Evolutionary conservation across 2,888 invertebrate genomes (phyloP), one percentile per base, ranked within the genome.

Genomic region (Archips xylosteana): DNA sequence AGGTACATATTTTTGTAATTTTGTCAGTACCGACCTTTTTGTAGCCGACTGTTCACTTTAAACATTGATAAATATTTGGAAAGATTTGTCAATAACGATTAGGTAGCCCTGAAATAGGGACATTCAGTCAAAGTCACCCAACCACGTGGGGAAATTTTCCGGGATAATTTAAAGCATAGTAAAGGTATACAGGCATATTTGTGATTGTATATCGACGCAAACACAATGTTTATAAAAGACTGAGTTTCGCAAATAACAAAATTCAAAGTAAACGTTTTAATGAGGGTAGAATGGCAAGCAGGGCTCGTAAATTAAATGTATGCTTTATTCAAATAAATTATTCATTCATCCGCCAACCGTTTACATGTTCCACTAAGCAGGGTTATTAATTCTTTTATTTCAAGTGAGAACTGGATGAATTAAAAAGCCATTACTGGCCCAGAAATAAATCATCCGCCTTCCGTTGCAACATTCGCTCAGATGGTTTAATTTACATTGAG

Each of bases 401-500:
- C 80, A 78, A 82, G 79, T 78, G 78, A 77, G 78, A 83, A 81
- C 82, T 79, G 79, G 82, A 83, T 81, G 81, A 87, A 87, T 87
- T 87, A 85, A 85, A 87, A 85, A 82, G 82, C 82, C 84, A 85
- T 87, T 87, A 86, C 81, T 77, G 81, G 77, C 81, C 78, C 80
- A 81, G 78, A 81, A 80, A 87, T 89, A 86, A 88, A 88, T 89
- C 85, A 87, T 85, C 83, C 79, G 78, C 82, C 78, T 83, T 82
- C 81, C 81, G 79, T 82, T 86, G 87, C 85, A 86, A 85, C 83
- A 83, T 82, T 84, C 81, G 82, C 78, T 83, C 82, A 81, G 84
- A 85, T 84, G 83, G 85, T 85, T 87, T 84, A 84, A 87, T 88
- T 88, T 86, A 88, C 85, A 88, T 86, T 79, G 82, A 82, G 83